phyloP scores from a whole-genome alignment of 2,113 vertebrate genomes.

The Vanacampus margaritifer region DNA sequence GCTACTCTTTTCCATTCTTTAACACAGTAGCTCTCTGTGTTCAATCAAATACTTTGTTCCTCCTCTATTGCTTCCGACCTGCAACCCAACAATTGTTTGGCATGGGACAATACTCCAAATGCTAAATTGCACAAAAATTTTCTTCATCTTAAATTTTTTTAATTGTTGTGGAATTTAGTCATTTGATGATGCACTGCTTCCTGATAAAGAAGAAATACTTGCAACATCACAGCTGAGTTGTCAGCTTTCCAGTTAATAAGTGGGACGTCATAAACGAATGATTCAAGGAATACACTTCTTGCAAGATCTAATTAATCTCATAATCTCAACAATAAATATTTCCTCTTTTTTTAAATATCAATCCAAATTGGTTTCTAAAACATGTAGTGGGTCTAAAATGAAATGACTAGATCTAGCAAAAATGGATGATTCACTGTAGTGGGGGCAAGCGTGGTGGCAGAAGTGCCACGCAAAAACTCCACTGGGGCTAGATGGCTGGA shows the following conservation, averaged over 20 bases:
- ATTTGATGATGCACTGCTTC: constrained; percentile 9
- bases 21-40: constrained; percentile 52
- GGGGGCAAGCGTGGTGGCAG: too few species aligned
- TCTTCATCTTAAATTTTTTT: background rate
- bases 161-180: background rate
- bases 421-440: too few species aligned
- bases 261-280: background rate
- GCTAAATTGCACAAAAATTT: background rate
- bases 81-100: constrained; percentile 19
- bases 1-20: constrained; percentile 50
- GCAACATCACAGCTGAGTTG: background rate
- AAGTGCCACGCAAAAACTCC: too few species aligned
- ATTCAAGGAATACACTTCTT: background rate
- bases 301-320: background rate
- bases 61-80: constrained; percentile 49
- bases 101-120: background rate
- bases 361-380: background rate
- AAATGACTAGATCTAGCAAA: too few species aligned
- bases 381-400: too few species aligned
- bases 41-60: constrained; percentile 32
- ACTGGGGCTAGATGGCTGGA: too few species aligned
- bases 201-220: constrained; percentile 6
- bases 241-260: background rate
- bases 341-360: too few species aligned
- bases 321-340: background rate